Conservation (phyloP, 2,888 invertebrate species). For the Rotaria socialis region DNA sequence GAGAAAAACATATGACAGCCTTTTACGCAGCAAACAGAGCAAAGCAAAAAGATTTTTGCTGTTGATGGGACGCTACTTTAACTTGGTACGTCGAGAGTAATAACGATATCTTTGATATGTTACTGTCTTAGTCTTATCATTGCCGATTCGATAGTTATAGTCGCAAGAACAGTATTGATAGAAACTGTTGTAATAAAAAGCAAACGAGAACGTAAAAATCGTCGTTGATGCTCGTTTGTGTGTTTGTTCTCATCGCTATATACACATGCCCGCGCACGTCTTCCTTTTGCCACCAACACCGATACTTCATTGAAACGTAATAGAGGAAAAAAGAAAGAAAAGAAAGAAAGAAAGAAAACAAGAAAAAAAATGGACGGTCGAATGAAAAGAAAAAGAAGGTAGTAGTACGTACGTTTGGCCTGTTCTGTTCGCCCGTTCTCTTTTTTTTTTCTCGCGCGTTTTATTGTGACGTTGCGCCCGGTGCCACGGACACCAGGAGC, state of each 20-base stretch:
- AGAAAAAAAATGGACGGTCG: neutral
- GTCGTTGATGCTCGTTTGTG: conserved; percentile 16
- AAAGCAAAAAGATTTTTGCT: neutral
- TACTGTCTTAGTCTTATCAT: neutral
- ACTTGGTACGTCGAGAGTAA: neutral
- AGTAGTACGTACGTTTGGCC: neutral
- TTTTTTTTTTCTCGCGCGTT: neutral
- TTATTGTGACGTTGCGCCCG: neutral
- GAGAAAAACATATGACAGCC: neutral
- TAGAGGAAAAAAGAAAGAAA: neutral
- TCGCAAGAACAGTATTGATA: neutral
- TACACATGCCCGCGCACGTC: neutral
- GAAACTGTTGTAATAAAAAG: neutral
- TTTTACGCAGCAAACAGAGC: neutral
- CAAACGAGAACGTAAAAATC: conserved; percentile 16
- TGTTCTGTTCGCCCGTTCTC: conserved; percentile 4
- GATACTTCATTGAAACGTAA: neutral
- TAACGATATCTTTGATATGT: neutral
- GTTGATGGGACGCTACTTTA: neutral
- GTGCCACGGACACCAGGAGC: conserved; percentile 19
- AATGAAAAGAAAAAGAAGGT: conserved; percentile 5
- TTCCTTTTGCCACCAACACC: neutral
- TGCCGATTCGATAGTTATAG: neutral
- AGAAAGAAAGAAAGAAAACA: neutral
- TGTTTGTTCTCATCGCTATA: neutral